Evolutionary conservation across 2,113 vertebrate species (phyloP).

Genomic region (Colaptes auratus): DNA sequence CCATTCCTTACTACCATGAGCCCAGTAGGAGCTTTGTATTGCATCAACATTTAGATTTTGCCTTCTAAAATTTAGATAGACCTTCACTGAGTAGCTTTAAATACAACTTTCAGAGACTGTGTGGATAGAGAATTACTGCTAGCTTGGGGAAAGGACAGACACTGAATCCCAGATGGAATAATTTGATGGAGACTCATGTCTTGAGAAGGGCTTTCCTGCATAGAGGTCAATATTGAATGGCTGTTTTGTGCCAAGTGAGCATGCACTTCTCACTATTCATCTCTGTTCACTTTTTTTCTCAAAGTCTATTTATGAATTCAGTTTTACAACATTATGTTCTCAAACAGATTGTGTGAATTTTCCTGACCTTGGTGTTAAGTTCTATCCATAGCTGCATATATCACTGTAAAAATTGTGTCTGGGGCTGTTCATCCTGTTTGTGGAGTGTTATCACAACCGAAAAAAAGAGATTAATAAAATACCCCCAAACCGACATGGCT

Average conservation of each 20-base stretch:
- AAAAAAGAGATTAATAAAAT: slow-evolving; percentile 19
- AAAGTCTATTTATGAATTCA: slow-evolving; percentile 12
- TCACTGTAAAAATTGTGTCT: slow-evolving; percentile 16
- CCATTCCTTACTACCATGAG: neutral
- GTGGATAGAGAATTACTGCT: neutral
- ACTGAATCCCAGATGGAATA: neutral
- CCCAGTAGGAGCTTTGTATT: fast-evolving
- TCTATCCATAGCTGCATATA: neutral
- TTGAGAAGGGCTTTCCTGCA: neutral
- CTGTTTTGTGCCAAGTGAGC: neutral
- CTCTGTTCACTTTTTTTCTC: neutral
- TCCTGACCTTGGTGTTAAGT: slow-evolving; percentile 4
- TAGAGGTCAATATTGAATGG: neutral
- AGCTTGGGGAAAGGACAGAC: neutral
- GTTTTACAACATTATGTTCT: slow-evolving; percentile 1
- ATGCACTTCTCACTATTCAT: neutral
- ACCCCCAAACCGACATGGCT: neutral
- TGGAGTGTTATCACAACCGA: slow-evolving; percentile 1
- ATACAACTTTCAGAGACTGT: neutral
- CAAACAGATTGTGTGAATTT: slow-evolving; percentile 23
- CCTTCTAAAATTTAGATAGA: neutral
- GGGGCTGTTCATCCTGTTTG: slow-evolving; percentile 26
- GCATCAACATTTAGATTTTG: neutral
- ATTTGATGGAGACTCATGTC: neutral
- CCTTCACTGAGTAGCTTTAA: neutral